Evolutionary conservation across 23 tunicate species (phyloP).

Genomic region (Trididemnum clinides): DNA sequence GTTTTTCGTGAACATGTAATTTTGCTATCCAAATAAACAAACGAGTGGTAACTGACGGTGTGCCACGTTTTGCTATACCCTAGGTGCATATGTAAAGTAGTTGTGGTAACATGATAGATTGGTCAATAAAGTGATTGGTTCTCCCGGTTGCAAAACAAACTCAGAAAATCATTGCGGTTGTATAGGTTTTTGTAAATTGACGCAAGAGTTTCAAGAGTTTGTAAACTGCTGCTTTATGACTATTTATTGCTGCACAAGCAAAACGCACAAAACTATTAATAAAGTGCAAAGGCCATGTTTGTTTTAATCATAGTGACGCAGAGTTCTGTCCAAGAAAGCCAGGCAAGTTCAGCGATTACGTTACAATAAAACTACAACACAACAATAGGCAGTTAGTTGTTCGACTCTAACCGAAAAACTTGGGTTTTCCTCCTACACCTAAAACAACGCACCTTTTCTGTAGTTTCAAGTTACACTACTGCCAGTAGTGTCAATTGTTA

Average conservation of each 20-base stretch:
- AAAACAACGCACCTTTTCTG: neutral
- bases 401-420: neutral
- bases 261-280: neutral
- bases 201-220: neutral
- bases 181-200: neutral
- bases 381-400: neutral
- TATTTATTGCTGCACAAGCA: neutral
- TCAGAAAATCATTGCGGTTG: neutral
- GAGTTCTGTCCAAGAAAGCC: neutral
- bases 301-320: neutral
- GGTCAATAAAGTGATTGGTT: too few relatives aligned
- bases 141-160: neutral
- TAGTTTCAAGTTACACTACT: neutral
- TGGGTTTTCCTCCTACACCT: neutral
- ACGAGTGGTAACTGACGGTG: too few relatives aligned
- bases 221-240: neutral
- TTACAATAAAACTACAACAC: neutral
- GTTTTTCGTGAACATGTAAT: too few relatives aligned
- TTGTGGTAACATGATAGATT: too few relatives aligned
- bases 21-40: too few relatives aligned
- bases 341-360: neutral
- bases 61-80: too few relatives aligned
- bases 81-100: too few relatives aligned
- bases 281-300: constrained; percentile 3
- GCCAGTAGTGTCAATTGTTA: neutral